Percentiles rank a stretch among this genome's conserved stretches.
phyloP scores from a whole-genome alignment of 64 coral and sea anemone species.

The Montipora capricornis region DNA sequence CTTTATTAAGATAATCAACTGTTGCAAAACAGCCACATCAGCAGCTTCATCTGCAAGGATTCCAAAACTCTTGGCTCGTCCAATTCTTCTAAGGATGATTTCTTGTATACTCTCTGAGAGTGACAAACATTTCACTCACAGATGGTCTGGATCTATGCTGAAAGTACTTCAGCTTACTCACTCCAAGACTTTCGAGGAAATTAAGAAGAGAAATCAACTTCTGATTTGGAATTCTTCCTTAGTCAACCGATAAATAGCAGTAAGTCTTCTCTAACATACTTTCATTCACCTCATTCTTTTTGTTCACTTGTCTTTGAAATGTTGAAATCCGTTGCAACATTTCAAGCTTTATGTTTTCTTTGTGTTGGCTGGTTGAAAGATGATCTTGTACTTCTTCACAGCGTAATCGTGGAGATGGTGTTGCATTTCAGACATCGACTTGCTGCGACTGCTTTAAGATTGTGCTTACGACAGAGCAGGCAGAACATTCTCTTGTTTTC shows the following conservation, averaged over 20 bases:
- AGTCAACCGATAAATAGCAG: too few relatives aligned
- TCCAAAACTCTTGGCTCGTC: conserved; percentile 17
- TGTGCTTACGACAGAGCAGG: conserved; percentile 45
- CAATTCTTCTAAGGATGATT: conserved; percentile 21
- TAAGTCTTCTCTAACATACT: too few relatives aligned
- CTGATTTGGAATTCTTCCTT: too few relatives aligned
- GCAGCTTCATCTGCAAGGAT: conserved; percentile 40
- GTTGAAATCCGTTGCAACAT: too few relatives aligned
- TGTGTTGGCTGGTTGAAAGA: too few relatives aligned
- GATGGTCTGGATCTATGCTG: conserved; percentile 45
- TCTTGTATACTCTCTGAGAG: conserved; percentile 3
- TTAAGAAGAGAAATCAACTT: too few relatives aligned
- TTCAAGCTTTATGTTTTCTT: too few relatives aligned
- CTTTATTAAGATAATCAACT: conserved; percentile 37
- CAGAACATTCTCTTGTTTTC: conserved; percentile 3
- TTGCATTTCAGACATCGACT: conserved; percentile 43
- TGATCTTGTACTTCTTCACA: too few relatives aligned
- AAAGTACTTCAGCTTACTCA: not conserved
- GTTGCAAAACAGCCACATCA: not conserved
- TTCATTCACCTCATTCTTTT: too few relatives aligned
- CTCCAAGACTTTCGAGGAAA: too few relatives aligned
- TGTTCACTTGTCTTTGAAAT: too few relatives aligned
- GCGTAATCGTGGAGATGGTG: not conserved
- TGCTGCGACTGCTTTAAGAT: conserved; percentile 51
- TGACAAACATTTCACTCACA: conserved; percentile 24